Evolutionary conservation across 2,888 invertebrate species (phyloP).

Genomic region (Atethmia centrago): DNA sequence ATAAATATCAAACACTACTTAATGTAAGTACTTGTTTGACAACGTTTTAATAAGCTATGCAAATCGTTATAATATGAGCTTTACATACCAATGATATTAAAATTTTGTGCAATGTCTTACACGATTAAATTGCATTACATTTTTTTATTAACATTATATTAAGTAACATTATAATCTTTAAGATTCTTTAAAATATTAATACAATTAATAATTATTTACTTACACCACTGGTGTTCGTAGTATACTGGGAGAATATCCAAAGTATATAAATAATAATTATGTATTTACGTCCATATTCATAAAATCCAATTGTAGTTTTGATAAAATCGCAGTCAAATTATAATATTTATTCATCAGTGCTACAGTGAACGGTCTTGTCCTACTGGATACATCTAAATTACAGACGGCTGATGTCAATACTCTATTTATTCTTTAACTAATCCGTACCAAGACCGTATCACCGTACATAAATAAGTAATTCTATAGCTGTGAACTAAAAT

Average conservation of each 20-base stretch:
- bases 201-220: constrained; percentile 61
- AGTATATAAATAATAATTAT: constrained; percentile 32
- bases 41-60: constrained; percentile 63
- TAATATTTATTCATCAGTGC: constrained; percentile 45
- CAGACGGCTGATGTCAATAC: constrained; percentile 31
- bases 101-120: constrained; percentile 76
- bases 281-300: constrained; percentile 37
- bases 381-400: constrained; percentile 23
- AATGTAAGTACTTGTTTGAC: constrained; percentile 79
- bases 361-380: constrained; percentile 45
- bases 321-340: constrained; percentile 25
- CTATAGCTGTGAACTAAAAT: constrained; percentile 43
- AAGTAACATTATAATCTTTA: constrained; percentile 73
- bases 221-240: constrained; percentile 41
- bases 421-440: constrained; percentile 24
- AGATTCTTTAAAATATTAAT: constrained; percentile 64
- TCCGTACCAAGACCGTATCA: constrained; percentile 44
- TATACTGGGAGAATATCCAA: constrained; percentile 40
- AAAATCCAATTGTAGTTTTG: constrained; percentile 31
- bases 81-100: constrained; percentile 62
- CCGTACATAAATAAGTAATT: constrained; percentile 52
- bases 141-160: constrained; percentile 64
- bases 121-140: constrained; percentile 69
- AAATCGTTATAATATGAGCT: constrained; percentile 61
- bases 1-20: constrained; percentile 74